A percentile compares a stretch with the other conserved stretches of the same genome.
Conservation (phyloP, 2,797 vertebrate genomes). For the Pseudochirops cupreus region DNA sequence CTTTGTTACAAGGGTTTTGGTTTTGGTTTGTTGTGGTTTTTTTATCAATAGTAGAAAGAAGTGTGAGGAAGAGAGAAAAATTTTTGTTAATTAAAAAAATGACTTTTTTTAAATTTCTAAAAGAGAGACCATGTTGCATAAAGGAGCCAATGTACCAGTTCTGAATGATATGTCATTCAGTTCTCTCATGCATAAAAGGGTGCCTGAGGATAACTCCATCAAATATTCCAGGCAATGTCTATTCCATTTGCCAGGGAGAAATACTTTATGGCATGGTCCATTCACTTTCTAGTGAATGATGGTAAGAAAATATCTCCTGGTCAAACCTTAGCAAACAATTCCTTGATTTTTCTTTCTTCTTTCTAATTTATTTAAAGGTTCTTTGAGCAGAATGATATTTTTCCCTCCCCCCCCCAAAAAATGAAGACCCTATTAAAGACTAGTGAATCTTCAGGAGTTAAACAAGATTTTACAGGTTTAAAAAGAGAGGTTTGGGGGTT, state of each 20-base stretch:
- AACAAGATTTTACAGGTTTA: background rate
- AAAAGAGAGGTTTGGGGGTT: background rate
- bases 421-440: background rate
- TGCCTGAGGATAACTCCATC: background rate
- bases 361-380: background rate
- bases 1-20: background rate
- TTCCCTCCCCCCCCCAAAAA: background rate
- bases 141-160: background rate
- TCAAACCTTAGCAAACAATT: background rate
- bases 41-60: background rate
- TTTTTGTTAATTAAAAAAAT: background rate
- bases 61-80: background rate
- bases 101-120: background rate
- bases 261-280: background rate
- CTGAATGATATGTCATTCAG: background rate
- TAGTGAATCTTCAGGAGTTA: background rate
- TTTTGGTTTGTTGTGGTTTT: background rate
- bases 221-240: background rate
- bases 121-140: background rate
- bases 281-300: fast-evolving
- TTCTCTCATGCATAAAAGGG: background rate
- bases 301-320: background rate
- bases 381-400: background rate
- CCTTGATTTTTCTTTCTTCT: conserved; percentile 12
- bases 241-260: background rate